phyloP scores from a whole-genome alignment of 2,797 vertebrate genomes.

The Labroides dimidiatus region DNA sequence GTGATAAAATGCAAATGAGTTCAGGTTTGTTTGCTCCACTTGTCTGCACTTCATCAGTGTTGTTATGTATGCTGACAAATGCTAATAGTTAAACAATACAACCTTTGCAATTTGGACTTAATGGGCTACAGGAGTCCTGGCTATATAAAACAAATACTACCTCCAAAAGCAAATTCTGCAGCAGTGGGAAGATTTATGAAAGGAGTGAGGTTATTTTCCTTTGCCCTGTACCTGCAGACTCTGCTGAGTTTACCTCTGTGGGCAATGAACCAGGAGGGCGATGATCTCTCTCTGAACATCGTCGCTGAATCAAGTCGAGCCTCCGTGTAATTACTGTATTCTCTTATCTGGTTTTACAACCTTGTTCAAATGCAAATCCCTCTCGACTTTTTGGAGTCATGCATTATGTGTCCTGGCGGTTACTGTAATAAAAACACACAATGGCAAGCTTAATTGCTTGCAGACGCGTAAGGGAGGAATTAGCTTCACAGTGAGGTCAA shows the following conservation, averaged over 20 bases:
- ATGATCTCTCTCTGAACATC: constrained; percentile 27
- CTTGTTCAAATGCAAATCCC: constrained; percentile 54
- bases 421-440: constrained; percentile 66
- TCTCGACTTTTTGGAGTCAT: constrained; percentile 39
- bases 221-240: constrained; percentile 36
- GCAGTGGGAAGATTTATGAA: constrained; percentile 45
- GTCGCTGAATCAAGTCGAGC: constrained; percentile 28
- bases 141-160: constrained; percentile 49
- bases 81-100: constrained; percentile 39
- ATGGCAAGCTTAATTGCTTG: constrained; percentile 52
- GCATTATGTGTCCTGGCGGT: constrained; percentile 48
- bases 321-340: constrained; percentile 52
- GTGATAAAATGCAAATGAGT: constrained; percentile 33
- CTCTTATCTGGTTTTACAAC: constrained; percentile 36
- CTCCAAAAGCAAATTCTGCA: constrained; percentile 43
- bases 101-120: constrained; percentile 27
- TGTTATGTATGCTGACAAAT: constrained; percentile 20
- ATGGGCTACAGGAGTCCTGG: constrained; percentile 39
- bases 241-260: constrained; percentile 32
- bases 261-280: constrained; percentile 25
- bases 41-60: constrained; percentile 28
- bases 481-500: not conserved
- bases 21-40: constrained; percentile 14
- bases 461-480: constrained; percentile 3
- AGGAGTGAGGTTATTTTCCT: constrained; percentile 34